These are phyloP conservation scores for Endomychus coccineus DNA, from an alignment of 2,888 invertebrate genomes.

Conservation along the genomic window DNA sequence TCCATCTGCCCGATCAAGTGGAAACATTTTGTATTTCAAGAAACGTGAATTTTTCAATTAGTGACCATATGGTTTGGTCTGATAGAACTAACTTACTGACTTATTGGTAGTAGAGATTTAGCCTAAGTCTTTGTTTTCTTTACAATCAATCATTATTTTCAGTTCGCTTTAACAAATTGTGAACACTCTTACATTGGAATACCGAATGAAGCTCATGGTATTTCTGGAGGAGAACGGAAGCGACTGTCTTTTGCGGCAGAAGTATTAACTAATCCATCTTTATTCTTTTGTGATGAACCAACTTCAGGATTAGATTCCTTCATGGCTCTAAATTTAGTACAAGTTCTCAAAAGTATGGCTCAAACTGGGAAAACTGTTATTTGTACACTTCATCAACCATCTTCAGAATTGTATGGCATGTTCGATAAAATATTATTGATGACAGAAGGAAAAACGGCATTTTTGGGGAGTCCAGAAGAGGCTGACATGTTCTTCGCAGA, in stretches of 20 bases:
- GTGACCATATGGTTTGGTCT: too few species aligned
- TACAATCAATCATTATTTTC: slow-evolving; percentile 18
- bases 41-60: too few species aligned
- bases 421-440: slow-evolving; percentile 84
- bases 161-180: slow-evolving; percentile 83
- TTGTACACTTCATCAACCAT: slow-evolving; percentile 93
- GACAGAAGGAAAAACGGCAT: slow-evolving; percentile 87
- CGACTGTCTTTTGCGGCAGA: slow-evolving; percentile 95
- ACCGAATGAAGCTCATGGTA: slow-evolving; percentile 79
- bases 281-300: slow-evolving; percentile 96
- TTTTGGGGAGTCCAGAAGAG: slow-evolving; percentile 72
- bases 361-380: slow-evolving; percentile 83
- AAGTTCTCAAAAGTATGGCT: slow-evolving; percentile 64
- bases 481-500: slow-evolving; percentile 73
- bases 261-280: slow-evolving; percentile 86
- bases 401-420: slow-evolving; percentile 81
- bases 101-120: too few species aligned
- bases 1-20: too few species aligned
- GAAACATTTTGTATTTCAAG: too few species aligned
- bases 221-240: slow-evolving; percentile 95
- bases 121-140: slow-evolving; percentile 11
- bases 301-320: slow-evolving; percentile 95
- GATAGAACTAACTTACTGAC: too few species aligned
- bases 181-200: slow-evolving; percentile 85
- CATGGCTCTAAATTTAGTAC: slow-evolving; percentile 91